Percentiles rank a stretch among this genome's conserved stretches.
Conservation (phyloP, 1,140 invertebrate species). For the Caenorhabditis inopinata region DNA sequence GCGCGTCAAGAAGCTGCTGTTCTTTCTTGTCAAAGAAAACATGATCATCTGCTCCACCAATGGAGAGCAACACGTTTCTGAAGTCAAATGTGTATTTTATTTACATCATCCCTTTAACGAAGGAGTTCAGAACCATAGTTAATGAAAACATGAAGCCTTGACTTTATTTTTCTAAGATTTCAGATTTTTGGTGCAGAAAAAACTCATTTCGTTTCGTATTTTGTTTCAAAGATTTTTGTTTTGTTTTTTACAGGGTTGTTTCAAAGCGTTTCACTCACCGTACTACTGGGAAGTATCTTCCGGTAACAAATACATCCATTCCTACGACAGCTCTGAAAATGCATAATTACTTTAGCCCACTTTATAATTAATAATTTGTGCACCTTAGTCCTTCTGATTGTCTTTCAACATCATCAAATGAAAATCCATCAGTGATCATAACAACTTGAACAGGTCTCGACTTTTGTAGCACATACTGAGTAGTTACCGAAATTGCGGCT, state of each 20-base stretch:
- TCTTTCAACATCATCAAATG: conserved; percentile 21
- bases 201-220: neutral
- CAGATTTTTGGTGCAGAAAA: no score
- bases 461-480: neutral
- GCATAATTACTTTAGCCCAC: neutral
- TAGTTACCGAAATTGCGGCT: neutral
- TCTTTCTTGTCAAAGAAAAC: conserved; percentile 30
- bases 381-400: neutral
- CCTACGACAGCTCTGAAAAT: neutral
- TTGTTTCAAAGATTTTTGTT: neutral
- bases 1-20: neutral
- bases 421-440: conserved; percentile 24
- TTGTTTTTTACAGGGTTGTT: neutral
- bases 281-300: conserved; percentile 11
- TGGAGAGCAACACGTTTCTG: conserved; percentile 14
- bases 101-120: no score
- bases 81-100: no score
- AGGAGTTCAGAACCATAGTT: no score
- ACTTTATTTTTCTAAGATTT: no score
- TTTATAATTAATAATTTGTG: neutral
- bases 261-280: neutral
- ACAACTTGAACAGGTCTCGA: neutral
- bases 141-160: no score
- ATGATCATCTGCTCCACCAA: conserved; percentile 23
- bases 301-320: neutral